These are phyloP conservation scores for Gobio gobio DNA, from an alignment of 2,113 vertebrate species.

Conservation along the genomic window DNA sequence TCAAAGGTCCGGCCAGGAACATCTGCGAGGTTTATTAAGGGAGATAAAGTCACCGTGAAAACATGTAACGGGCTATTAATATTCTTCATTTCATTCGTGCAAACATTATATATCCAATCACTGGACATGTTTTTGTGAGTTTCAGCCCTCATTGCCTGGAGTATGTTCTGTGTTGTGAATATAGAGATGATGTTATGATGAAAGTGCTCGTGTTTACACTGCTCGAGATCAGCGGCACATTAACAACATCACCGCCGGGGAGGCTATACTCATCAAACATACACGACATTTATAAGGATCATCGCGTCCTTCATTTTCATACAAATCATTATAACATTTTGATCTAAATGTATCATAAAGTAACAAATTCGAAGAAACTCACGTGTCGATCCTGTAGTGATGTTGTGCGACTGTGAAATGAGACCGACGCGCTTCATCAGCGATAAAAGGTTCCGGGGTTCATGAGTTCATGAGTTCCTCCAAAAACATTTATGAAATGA, in stretches of 20 bases:
- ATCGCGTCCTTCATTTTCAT: background rate
- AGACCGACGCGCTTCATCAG: slow-evolving; percentile 39
- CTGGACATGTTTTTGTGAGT: too few species aligned
- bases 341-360: background rate
- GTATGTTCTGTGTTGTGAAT: background rate
- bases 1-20: background rate
- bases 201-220: background rate
- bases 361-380: slow-evolving; percentile 52
- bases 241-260: background rate
- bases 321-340: background rate
- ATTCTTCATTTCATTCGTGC: background rate
- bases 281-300: background rate
- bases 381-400: slow-evolving; percentile 67
- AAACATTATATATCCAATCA: background rate
- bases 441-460: slow-evolving; percentile 62
- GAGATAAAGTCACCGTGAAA: background rate
- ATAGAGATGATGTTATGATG: too few species aligned
- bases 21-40: too few species aligned
- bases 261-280: background rate
- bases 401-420: slow-evolving; percentile 49
- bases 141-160: too few species aligned
- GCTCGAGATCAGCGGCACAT: background rate
- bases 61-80: background rate
- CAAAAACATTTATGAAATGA: too few species aligned
- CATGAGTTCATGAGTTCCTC: background rate